A percentile compares a stretch with the other conserved stretches of the same genome.
These are phyloP conservation scores for Herpailurus yagouaroundi DNA, from an alignment of 2,113 vertebrate genomes.

Conservation along the genomic window DNA sequence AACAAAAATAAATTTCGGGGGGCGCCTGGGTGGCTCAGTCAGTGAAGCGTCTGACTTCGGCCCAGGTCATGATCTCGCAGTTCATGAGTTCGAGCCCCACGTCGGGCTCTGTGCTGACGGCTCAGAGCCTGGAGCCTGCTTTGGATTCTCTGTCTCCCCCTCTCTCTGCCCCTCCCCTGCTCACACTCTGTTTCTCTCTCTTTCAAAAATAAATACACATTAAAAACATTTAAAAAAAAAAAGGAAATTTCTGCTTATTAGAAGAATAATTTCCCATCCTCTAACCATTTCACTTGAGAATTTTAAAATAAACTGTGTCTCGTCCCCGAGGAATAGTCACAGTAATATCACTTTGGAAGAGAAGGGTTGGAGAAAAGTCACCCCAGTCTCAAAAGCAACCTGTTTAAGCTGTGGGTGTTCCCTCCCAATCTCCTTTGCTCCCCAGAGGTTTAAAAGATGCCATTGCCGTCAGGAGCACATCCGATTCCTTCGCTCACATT, in stretches of 20 bases:
- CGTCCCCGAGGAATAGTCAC: not conserved
- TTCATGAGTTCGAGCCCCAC: too few species aligned
- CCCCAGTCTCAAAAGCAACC: not conserved
- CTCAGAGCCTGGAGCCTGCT: too few species aligned
- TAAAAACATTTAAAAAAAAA: too few species aligned
- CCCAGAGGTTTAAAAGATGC: rapidly evolving
- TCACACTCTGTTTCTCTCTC: too few species aligned
- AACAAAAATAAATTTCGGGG: too few species aligned
- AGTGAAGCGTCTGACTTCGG: too few species aligned
- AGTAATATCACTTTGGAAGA: not conserved
- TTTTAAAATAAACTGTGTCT: not conserved
- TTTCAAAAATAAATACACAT: too few species aligned
- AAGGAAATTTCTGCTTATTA: not conserved
- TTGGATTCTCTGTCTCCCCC: too few species aligned
- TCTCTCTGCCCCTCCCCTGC: too few species aligned
- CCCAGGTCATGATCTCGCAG: too few species aligned
- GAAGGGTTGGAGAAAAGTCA: not conserved
- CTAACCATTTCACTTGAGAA: not conserved
- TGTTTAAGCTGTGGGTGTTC: not conserved
- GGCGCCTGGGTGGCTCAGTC: too few species aligned
- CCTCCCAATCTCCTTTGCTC: not conserved
- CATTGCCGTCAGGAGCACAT: rapidly evolving
- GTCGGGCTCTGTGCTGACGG: too few species aligned
- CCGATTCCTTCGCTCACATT: rapidly evolving
- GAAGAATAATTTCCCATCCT: not conserved